Evolutionary conservation across 64 coral and sea anemone species (phyloP).

Genomic region (Orbicella faveolata): DNA sequence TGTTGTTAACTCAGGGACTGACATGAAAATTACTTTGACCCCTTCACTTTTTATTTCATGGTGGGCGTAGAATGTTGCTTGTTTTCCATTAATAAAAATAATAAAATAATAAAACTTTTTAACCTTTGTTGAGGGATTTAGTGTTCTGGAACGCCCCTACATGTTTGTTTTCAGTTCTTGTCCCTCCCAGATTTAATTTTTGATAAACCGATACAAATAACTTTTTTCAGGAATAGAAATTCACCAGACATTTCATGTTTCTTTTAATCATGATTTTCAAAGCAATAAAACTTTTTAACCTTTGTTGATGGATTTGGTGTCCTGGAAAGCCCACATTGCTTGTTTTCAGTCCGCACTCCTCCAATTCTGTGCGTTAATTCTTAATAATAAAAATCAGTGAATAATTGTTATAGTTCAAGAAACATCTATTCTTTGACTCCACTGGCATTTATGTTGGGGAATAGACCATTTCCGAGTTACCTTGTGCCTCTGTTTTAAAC

Average conservation of each 20-base stretch:
- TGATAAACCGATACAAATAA: not conserved
- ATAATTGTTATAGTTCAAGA: too few relatives aligned
- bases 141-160: not conserved
- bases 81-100: not conserved
- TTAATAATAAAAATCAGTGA: not conserved
- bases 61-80: not conserved
- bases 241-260: too few relatives aligned
- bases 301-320: not conserved
- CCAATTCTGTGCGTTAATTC: not conserved
- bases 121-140: not conserved
- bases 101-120: not conserved
- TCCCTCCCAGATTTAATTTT: not conserved
- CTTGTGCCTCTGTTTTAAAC: too few relatives aligned
- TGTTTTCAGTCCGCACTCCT: not conserved
- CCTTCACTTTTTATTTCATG: not conserved
- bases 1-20: not conserved
- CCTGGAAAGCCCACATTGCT: not conserved
- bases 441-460: too few relatives aligned
- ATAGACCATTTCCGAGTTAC: too few relatives aligned
- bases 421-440: too few relatives aligned
- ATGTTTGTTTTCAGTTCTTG: not conserved
- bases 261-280: too few relatives aligned
- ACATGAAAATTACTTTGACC: not conserved
- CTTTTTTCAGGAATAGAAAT: too few relatives aligned
- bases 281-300: too few relatives aligned